Conservation (phyloP, 2,797 vertebrate genomes). For the Clarias platycephalus region DNA sequence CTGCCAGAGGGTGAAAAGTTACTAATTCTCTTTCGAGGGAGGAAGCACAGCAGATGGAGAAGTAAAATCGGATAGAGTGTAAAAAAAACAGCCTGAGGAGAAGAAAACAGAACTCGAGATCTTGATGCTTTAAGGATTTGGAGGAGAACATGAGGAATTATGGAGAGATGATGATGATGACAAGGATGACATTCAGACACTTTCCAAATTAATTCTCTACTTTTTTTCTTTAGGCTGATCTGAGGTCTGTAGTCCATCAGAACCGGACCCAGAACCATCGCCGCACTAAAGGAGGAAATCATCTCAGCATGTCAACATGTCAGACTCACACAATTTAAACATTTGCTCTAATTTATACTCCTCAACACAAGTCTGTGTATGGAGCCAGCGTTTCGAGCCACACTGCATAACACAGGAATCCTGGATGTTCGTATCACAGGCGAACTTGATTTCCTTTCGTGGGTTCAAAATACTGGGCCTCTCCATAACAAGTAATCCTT, state of each 20-base stretch:
- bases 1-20: not conserved
- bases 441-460: not conserved
- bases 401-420: not conserved
- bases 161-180: not conserved
- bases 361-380: no score
- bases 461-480: not conserved
- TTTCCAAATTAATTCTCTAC: not conserved
- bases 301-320: no score
- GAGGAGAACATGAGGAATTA: not conserved
- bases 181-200: not conserved
- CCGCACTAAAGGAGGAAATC: no score
- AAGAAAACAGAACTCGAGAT: not conserved
- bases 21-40: not conserved
- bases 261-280: no score
- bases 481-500: not conserved
- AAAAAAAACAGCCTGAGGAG: not conserved
- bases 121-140: not conserved
- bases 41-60: not conserved
- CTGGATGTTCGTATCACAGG: not conserved
- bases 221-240: no score
- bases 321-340: no score
- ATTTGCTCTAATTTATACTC: no score
- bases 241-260: no score
- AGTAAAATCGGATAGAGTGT: not conserved
- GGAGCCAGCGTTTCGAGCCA: no score